Percentiles rank a stretch among this genome's conserved stretches.
Evolutionary conservation across 2,797 vertebrate species (phyloP).

Genomic region (Acrocephalus scirpaceus): DNA sequence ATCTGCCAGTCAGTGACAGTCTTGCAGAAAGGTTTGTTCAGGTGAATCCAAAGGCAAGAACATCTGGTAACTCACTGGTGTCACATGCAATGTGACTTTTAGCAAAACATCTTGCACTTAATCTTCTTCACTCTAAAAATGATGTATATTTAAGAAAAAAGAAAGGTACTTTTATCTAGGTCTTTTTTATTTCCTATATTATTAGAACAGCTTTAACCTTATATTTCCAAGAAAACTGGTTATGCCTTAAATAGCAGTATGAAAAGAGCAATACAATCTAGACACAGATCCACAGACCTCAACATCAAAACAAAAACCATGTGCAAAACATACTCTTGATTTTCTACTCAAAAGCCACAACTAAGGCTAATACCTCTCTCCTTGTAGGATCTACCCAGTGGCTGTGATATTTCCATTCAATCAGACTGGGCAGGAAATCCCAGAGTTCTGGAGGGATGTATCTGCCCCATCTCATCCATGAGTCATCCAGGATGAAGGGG

Average conservation of each 20-base stretch:
- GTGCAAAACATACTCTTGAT: not conserved
- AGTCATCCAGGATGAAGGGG: slow-evolving; percentile 59
- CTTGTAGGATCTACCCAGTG: not conserved
- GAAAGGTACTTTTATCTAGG: not conserved
- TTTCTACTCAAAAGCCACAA: not conserved
- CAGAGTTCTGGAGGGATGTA: not conserved
- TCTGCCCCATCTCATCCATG: not conserved
- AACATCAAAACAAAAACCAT: not conserved
- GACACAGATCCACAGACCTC: not conserved
- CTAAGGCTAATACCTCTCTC: not conserved
- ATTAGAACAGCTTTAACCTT: not conserved
- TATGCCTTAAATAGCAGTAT: not conserved
- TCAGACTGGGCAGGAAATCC: not conserved
- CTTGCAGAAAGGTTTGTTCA: not conserved
- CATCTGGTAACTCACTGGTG: not conserved
- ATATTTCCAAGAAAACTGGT: not conserved
- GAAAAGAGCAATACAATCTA: not conserved
- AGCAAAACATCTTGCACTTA: not conserved
- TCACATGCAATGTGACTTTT: not conserved
- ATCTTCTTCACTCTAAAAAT: not conserved
- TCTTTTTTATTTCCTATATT: not conserved
- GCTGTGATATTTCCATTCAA: not conserved
- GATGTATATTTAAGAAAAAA: not conserved
- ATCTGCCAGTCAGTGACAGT: not conserved
- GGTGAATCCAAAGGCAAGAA: not conserved